Evolutionary conservation across 2,888 invertebrate genomes (phyloP).

Genomic region (Podabrus alpinus): DNA sequence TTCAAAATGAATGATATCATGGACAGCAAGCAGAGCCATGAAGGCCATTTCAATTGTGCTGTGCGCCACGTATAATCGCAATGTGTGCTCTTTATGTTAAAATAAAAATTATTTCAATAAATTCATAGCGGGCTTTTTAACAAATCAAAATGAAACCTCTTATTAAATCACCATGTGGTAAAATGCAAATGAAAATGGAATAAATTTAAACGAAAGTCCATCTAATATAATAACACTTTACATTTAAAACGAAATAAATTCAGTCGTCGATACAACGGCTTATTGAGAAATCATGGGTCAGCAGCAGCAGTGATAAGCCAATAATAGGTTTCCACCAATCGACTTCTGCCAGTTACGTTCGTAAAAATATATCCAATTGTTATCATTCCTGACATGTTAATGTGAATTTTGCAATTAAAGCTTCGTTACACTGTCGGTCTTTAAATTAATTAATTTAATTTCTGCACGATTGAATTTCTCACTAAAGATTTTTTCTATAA

Average conservation of each 20-base stretch:
- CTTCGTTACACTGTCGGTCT: background rate
- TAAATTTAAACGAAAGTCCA: background rate
- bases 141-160: too few relatives aligned
- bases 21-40: too few relatives aligned
- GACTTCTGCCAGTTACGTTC: background rate
- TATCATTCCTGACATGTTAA: background rate
- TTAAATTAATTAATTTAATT: background rate
- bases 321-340: background rate
- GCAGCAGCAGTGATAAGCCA: background rate
- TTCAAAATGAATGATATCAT: too few relatives aligned
- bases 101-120: too few relatives aligned
- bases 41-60: too few relatives aligned
- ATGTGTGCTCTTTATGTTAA: too few relatives aligned
- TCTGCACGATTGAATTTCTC: background rate
- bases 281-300: background rate
- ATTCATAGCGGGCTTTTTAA: too few relatives aligned
- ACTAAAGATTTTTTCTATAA: background rate
- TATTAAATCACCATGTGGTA: too few relatives aligned
- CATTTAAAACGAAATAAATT: background rate
- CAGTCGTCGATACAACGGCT: background rate
- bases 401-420: background rate
- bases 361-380: background rate
- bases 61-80: too few relatives aligned
- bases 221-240: background rate
- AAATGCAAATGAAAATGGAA: background rate